Conservation (phyloP, 1,140 invertebrate species). For the Leptopilina boulardi region DNA sequence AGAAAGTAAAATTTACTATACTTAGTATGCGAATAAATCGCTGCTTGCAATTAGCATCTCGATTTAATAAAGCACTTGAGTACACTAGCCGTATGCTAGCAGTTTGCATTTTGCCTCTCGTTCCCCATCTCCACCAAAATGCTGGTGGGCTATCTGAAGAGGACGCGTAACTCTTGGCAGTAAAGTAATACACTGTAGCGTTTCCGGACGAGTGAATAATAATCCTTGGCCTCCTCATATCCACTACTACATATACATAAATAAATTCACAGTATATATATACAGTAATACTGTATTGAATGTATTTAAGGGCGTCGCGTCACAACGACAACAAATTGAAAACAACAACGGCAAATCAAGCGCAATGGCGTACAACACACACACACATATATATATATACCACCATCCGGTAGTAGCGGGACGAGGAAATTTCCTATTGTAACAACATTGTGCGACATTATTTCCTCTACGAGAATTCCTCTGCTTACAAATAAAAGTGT, state of each 20-base stretch:
- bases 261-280: no score
- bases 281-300: neutral
- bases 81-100: conserved; percentile 69
- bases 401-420: conserved; percentile 35
- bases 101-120: conserved; percentile 54
- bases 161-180: conserved; percentile 59
- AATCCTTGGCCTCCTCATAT: conserved; percentile 56
- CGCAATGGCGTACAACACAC: conserved; percentile 3
- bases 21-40: conserved; percentile 6
- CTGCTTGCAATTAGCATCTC: conserved; percentile 70
- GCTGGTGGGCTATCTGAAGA: conserved; percentile 52
- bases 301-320: conserved; percentile 31
- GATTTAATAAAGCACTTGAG: conserved; percentile 70
- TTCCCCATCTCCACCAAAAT: conserved; percentile 25
- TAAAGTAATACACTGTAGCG: conserved; percentile 70
- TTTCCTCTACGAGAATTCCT: conserved; percentile 65
- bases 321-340: conserved; percentile 23
- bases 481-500: conserved; percentile 63
- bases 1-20: conserved; percentile 44
- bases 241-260: conserved; percentile 43
- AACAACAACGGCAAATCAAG: conserved; percentile 49
- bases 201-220: conserved; percentile 73
- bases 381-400: no score
- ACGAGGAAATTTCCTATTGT: conserved; percentile 46
- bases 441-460: conserved; percentile 40